Base-by-base conservation (phyloP, 2,797 vertebrate species). In the Microctenopoma lineatum region DNA sequence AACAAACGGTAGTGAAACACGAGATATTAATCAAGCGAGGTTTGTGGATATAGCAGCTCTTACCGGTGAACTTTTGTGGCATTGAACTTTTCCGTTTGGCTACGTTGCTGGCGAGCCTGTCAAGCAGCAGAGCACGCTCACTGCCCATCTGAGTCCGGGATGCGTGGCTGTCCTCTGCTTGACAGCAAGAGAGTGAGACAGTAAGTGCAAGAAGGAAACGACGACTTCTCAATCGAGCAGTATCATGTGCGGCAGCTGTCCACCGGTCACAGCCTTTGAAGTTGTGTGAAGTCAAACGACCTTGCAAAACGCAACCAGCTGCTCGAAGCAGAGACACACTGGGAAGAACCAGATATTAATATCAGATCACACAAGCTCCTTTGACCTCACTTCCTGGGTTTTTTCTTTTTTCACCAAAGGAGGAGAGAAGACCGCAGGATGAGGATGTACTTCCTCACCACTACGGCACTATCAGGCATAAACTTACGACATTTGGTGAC, bases 21-120 rank as follows among this genome's bases (percentile, higher is more conserved):
- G 4, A 46, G 7, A 38, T n/a, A 21, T 34, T 8, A 61, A 46
- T 29, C 3, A 53, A 39, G 36, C n/a, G 39, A 38, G 29, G 36
- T 39, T 39, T 34, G 32, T 34, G 32, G 7, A 34, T 34, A 34
- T 34, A 34, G 32, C 32, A 58, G 59, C 83, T 92, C 95, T 96
- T 96, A 98, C 97, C 97, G 21, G 96, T 96, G 86, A 98, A 97
- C 92, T 97, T 98, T 89, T 98, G 97, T 39, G 97, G 97, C 96
- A 98, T 97, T 32, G 96, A 96, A 86, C 96, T 97, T 94, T 98
- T 98, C 84, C 97, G 91, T 79, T 97, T 98, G 89, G 96, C 96
- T 55, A 98, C 96, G 83, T 97, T 98, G 95, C 94, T 98, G n/a
- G 97, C 96, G 70, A 98, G 93, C 88, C 96, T 93, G 92, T 98